Percentiles rank a stretch among this genome's conserved stretches.
Evolutionary conservation across 2,888 invertebrate genomes (phyloP).

Genomic region (Hydropsyche betteni): DNA sequence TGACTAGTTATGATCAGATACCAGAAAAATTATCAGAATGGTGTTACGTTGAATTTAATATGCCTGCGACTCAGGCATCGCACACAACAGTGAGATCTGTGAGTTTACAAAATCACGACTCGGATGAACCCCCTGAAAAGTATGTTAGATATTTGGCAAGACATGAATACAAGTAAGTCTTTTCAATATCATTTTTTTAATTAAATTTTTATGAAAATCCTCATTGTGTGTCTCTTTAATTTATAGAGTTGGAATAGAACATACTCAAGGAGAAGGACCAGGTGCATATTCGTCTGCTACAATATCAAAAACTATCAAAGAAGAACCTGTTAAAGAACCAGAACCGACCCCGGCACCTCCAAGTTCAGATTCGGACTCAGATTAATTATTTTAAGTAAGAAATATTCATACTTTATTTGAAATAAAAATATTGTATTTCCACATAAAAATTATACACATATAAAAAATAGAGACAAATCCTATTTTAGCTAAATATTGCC

Average conservation of each 20-base stretch:
- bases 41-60: conserved; percentile 95
- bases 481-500: not conserved
- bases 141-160: conserved; percentile 96
- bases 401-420: conserved; percentile 11
- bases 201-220: not conserved
- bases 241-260: conserved; percentile 86
- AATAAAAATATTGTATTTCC: not conserved
- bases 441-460: not conserved
- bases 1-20: conserved; percentile 97
- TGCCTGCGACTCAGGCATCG: conserved; percentile 96
- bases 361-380: conserved; percentile 65
- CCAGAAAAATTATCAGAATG: conserved; percentile 91
- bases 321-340: conserved; percentile 54
- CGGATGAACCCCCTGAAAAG: conserved; percentile 94
- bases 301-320: conserved; percentile 63
- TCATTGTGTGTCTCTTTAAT: not conserved
- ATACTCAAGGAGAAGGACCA: conserved; percentile 78
- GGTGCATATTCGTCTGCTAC: conserved; percentile 76
- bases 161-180: conserved; percentile 87
- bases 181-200: not conserved
- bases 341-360: conserved; percentile 58
- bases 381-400: conserved; percentile 55
- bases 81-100: conserved; percentile 97
- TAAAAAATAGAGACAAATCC: not conserved
- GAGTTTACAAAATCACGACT: conserved; percentile 85